Percentiles rank a stretch among this genome's conserved stretches.
Conservation (phyloP, 2,888 invertebrate species). For the Cepaea hortensis region DNA sequence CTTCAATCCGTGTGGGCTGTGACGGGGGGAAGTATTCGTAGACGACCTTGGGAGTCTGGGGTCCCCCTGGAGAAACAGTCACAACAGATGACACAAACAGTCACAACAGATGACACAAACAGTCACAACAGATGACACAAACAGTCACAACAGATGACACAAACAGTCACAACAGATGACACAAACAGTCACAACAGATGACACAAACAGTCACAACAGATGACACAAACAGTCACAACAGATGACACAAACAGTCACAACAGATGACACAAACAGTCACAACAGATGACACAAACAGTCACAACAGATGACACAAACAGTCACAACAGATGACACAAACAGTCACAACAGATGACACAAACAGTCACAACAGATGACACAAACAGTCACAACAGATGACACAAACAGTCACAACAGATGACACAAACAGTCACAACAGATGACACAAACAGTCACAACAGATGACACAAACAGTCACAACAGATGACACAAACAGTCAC, state of each 20-base stretch:
- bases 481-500: not conserved
- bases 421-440: too few relatives aligned
- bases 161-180: not conserved
- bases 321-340: too few relatives aligned
- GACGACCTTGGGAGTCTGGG: not conserved
- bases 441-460: too few relatives aligned
- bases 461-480: not conserved
- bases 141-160: not conserved
- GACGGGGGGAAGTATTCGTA: not conserved
- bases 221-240: not conserved
- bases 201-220: not conserved
- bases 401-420: not conserved
- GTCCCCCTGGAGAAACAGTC: not conserved
- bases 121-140: too few relatives aligned
- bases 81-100: too few relatives aligned
- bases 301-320: not conserved
- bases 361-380: too few relatives aligned
- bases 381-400: not conserved
- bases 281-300: too few relatives aligned
- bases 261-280: too few relatives aligned
- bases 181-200: too few relatives aligned
- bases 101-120: not conserved
- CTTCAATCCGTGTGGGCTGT: not conserved
- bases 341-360: too few relatives aligned
- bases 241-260: too few relatives aligned